phyloP scores from a whole-genome alignment of 2,797 vertebrate genomes.

The Arctocebus calabarensis region DNA sequence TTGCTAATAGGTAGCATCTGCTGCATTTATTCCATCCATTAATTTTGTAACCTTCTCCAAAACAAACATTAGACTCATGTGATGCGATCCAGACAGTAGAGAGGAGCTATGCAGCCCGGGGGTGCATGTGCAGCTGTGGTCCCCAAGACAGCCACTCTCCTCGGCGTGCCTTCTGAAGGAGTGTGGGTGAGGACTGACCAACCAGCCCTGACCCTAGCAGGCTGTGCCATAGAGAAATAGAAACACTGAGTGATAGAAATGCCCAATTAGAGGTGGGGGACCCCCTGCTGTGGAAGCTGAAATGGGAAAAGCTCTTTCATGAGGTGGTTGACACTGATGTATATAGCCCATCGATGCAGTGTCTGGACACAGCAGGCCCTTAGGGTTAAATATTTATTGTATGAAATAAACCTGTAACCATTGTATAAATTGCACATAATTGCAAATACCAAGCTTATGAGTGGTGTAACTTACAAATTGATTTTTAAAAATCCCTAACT shows the following conservation, averaged over 20 bases:
- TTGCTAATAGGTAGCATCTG: constrained; percentile 81
- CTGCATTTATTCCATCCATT: constrained; percentile 67
- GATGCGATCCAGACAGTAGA: constrained; percentile 57
- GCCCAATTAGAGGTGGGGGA: neutral
- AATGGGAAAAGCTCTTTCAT: neutral
- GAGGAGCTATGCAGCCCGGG: neutral
- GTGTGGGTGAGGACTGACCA: neutral
- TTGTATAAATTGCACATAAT: neutral
- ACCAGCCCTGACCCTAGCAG: neutral
- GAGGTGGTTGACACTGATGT: neutral
- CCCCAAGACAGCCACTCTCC: neutral
- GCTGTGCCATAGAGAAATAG: neutral
- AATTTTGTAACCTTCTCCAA: constrained; percentile 75
- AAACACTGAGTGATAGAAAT: neutral
- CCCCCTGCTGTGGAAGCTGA: fast-evolving
- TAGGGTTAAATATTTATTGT: neutral
- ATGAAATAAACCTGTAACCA: neutral
- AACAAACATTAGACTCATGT: constrained; percentile 62
- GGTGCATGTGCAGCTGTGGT: neutral
- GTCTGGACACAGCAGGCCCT: neutral
- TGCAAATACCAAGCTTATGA: neutral
- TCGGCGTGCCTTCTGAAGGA: neutral
- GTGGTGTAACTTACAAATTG: neutral
- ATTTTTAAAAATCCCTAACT: neutral
- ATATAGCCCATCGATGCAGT: fast-evolving